phyloP scores from a whole-genome alignment of 2,113 vertebrate species.

The Casuarius casuarius region DNA sequence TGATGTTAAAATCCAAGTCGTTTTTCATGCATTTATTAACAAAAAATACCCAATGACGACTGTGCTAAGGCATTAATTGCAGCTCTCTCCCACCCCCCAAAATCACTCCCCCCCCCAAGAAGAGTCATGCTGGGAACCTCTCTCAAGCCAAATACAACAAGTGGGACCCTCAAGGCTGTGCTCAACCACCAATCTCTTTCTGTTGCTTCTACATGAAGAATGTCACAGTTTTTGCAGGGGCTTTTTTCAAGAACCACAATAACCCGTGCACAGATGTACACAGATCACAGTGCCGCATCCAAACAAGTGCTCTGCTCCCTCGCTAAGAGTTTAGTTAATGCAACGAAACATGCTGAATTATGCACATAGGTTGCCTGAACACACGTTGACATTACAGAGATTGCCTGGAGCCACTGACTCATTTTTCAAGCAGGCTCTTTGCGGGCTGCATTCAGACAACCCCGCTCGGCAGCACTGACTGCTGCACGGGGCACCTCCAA shows the following conservation, averaged over 20 bases:
- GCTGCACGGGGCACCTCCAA: not conserved
- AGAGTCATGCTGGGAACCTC: not conserved
- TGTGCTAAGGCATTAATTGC: not conserved
- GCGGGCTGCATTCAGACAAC: not conserved
- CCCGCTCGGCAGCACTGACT: accelerated
- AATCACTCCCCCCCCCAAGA: no score
- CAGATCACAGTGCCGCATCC: not conserved
- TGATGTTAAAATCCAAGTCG: not conserved
- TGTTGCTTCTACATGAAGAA: slow-evolving; percentile 1
- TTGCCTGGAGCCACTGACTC: not conserved
- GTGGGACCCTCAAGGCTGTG: not conserved
- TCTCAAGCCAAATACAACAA: slow-evolving; percentile 34
- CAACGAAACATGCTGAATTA: not conserved
- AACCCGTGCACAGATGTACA: not conserved
- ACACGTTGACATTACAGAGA: not conserved
- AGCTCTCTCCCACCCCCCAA: no score
- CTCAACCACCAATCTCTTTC: not conserved
- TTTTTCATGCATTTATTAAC: not conserved
- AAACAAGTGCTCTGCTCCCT: not conserved
- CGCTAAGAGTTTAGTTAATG: not conserved
- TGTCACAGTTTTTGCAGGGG: not conserved
- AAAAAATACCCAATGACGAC: not conserved
- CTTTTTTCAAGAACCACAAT: not conserved
- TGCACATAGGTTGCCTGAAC: not conserved
- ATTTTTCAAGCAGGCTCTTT: not conserved